Evolutionary conservation across 2,888 invertebrate species (phyloP).

Genomic region (Smittia sp.): DNA sequence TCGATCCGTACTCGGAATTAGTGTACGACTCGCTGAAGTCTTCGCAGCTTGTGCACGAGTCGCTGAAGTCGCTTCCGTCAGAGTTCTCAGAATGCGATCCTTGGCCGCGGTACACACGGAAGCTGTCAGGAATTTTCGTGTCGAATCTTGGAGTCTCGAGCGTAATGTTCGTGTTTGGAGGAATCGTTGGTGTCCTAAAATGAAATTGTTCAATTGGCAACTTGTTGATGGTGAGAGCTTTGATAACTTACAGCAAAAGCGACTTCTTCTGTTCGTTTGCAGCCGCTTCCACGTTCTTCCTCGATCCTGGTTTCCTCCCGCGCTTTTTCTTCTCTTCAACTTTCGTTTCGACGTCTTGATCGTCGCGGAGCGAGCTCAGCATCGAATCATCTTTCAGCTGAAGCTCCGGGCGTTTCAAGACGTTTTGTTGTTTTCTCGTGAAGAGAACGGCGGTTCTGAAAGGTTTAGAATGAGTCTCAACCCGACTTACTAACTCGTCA

Average conservation of each 20-base stretch:
- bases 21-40: conserved; percentile 48
- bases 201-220: not conserved
- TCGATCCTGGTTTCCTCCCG: conserved; percentile 45
- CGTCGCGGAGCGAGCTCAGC: conserved; percentile 38
- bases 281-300: conserved; percentile 26
- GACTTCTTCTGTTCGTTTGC: conserved; percentile 27
- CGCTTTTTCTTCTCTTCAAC: conserved; percentile 25
- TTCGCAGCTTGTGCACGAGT: conserved; percentile 52
- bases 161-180: conserved; percentile 43
- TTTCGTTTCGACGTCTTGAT: not conserved
- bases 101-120: conserved; percentile 57
- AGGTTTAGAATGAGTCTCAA: too few relatives aligned
- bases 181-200: conserved; percentile 43
- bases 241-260: conserved; percentile 28
- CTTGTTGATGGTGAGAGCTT: not conserved
- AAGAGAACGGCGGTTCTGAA: conserved; percentile 73
- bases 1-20: conserved; percentile 38
- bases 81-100: conserved; percentile 53
- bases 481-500: not conserved
- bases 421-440: conserved; percentile 68
- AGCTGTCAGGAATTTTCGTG: conserved; percentile 55
- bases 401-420: conserved; percentile 52
- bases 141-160: conserved; percentile 35
- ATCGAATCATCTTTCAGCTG: conserved; percentile 44
- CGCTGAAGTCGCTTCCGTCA: conserved; percentile 48